Evolutionary conservation across 2,888 invertebrate genomes (phyloP).

Genomic region (Heliconius erato): DNA sequence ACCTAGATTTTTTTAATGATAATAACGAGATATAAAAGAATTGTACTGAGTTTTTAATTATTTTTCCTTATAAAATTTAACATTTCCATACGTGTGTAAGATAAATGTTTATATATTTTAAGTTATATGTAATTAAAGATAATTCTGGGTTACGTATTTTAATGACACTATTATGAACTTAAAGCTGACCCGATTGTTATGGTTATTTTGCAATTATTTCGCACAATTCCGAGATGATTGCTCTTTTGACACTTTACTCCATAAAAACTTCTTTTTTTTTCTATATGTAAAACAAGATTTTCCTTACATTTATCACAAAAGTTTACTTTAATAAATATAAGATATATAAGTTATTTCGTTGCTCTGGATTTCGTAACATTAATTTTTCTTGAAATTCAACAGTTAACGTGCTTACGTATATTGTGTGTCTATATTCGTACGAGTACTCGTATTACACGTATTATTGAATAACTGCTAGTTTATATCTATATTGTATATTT

Average conservation of each 20-base stretch:
- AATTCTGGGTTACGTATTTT: conserved; percentile 15
- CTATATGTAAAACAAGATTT: neutral
- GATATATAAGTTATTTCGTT: neutral
- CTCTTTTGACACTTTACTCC: conserved; percentile 11
- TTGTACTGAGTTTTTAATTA: neutral
- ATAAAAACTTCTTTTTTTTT: neutral
- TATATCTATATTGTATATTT: neutral
- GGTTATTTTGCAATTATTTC: conserved; percentile 2
- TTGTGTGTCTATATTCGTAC: neutral
- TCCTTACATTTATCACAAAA: neutral
- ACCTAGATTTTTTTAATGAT: neutral
- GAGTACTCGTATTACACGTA: neutral
- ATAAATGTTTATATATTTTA: conserved; percentile 7
- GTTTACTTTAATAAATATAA: neutral
- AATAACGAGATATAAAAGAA: neutral
- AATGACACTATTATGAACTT: conserved; percentile 11
- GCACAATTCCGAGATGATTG: neutral
- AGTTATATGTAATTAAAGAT: conserved; percentile 1
- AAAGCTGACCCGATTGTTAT: conserved; percentile 4
- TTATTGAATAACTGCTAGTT: conserved; percentile 6
- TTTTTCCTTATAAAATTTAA: neutral
- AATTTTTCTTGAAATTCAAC: conserved; percentile 7
- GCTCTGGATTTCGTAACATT: neutral
- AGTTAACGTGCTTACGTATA: neutral
- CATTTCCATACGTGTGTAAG: neutral